phyloP scores from a whole-genome alignment of 2,888 invertebrate species.

The Eupeodes latifasciatus region DNA sequence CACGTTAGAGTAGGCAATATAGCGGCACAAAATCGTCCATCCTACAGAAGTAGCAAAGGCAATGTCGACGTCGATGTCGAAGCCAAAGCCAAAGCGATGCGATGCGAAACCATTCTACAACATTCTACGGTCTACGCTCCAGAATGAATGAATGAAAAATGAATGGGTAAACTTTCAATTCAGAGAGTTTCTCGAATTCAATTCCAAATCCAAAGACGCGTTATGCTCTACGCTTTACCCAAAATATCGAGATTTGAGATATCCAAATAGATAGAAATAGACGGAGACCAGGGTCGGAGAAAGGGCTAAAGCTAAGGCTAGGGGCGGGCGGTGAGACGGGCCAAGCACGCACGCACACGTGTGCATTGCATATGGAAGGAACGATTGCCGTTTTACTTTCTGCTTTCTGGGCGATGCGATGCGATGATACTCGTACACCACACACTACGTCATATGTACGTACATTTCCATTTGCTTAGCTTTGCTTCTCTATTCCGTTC shows the following conservation, averaged over 20 bases:
- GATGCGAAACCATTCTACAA: slow-evolving; percentile 47
- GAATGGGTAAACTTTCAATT: slow-evolving; percentile 58
- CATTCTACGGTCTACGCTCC: slow-evolving; percentile 52
- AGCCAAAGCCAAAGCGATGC: too few species aligned
- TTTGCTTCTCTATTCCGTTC: slow-evolving; percentile 64
- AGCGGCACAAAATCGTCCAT: slow-evolving; percentile 25
- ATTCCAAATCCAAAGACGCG: slow-evolving; percentile 43
- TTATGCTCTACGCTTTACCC: slow-evolving; percentile 55
- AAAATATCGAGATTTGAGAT: slow-evolving; percentile 63
- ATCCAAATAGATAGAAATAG: slow-evolving; percentile 21
- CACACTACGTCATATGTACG: slow-evolving; percentile 41
- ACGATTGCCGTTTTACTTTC: slow-evolving; percentile 59
- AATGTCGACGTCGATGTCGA: neutral
- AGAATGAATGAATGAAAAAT: slow-evolving; percentile 61
- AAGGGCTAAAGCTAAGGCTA: too few species aligned
- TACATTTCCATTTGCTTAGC: slow-evolving; percentile 62
- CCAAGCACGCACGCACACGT: slow-evolving; percentile 50
- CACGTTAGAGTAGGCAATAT: slow-evolving; percentile 20
- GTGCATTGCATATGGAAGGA: slow-evolving; percentile 48
- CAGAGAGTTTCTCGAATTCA: slow-evolving; percentile 53
- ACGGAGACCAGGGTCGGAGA: neutral
- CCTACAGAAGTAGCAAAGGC: slow-evolving; percentile 19
- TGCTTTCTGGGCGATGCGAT: slow-evolving; percentile 45
- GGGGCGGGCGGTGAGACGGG: neutral
- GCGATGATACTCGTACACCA: neutral